These are phyloP conservation scores for Hesperia comma DNA, from an alignment of 2,888 invertebrate genomes.

Conservation along the genomic window DNA sequence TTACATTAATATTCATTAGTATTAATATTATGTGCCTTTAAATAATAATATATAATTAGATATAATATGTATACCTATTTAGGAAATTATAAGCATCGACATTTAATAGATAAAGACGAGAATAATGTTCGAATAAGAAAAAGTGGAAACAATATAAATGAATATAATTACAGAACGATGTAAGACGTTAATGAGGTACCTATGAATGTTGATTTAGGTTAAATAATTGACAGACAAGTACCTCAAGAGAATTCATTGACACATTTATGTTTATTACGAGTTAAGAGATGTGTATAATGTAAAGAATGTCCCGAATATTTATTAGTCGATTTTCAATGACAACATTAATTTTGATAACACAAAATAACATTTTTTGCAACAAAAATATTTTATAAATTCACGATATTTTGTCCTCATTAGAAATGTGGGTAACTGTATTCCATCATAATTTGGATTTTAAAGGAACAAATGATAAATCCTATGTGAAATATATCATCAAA, in stretches of 20 bases:
- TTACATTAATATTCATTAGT: constrained; percentile 75
- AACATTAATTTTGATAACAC: no score
- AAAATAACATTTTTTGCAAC: no score
- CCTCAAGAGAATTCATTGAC: constrained; percentile 51
- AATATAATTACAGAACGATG: neutral
- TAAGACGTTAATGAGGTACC: neutral
- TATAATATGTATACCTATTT: constrained; percentile 41
- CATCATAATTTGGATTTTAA: neutral
- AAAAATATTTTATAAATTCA: no score
- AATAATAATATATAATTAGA: constrained; percentile 52
- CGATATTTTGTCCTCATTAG: no score
- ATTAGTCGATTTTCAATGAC: no score
- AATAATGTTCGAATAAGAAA: neutral
- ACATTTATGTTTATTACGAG: constrained; percentile 31
- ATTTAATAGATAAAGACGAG: constrained; percentile 3
- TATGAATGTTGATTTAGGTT: neutral
- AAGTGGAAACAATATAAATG: no score
- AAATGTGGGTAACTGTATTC: no score
- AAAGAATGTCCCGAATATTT: no score
- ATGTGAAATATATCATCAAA: constrained; percentile 47
- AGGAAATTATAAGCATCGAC: constrained; percentile 45
- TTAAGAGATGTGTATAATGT: no score
- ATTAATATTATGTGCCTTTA: constrained; percentile 65
- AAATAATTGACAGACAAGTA: constrained; percentile 31
- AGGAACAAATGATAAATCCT: constrained; percentile 49